phyloP scores from a whole-genome alignment of 2,888 invertebrate genomes.

The Gortyna flavago region DNA sequence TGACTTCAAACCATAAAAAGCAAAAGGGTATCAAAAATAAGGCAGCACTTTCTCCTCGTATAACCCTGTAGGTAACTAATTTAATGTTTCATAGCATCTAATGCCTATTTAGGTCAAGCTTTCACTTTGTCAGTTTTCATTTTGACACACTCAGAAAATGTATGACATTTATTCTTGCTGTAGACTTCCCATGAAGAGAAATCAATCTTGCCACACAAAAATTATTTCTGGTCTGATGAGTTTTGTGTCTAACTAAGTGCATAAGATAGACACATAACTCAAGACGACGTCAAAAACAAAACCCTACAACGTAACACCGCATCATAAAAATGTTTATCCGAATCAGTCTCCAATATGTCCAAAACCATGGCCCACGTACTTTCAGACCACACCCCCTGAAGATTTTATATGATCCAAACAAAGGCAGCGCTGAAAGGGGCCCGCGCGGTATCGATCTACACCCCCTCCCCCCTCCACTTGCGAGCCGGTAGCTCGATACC shows the following conservation, averaged over 20 bases:
- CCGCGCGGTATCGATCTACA: conserved; percentile 67
- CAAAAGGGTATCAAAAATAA: background rate
- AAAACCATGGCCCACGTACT: conserved; percentile 58
- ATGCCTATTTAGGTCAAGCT: background rate
- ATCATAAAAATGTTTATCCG: background rate
- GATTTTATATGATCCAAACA: conserved; percentile 88
- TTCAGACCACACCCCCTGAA: conserved; percentile 82
- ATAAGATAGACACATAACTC: background rate
- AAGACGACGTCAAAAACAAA: background rate
- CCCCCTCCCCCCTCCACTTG: conserved; percentile 28
- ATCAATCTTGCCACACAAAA: background rate
- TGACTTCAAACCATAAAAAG: background rate
- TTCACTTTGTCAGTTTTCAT: background rate
- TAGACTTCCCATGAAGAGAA: background rate
- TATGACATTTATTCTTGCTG: background rate
- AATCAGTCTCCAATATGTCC: conserved; percentile 32
- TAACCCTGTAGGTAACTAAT: background rate
- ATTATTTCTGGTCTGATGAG: background rate
- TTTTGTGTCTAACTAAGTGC: background rate
- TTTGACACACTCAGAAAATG: background rate
- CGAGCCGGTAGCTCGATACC: conserved; percentile 54
- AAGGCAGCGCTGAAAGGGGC: conserved; percentile 74
- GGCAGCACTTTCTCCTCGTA: background rate
- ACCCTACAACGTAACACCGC: background rate
- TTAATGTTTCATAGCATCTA: background rate